These are phyloP conservation scores for Timandra comae DNA, from an alignment of 2,888 invertebrate species.

Conservation along the genomic window DNA sequence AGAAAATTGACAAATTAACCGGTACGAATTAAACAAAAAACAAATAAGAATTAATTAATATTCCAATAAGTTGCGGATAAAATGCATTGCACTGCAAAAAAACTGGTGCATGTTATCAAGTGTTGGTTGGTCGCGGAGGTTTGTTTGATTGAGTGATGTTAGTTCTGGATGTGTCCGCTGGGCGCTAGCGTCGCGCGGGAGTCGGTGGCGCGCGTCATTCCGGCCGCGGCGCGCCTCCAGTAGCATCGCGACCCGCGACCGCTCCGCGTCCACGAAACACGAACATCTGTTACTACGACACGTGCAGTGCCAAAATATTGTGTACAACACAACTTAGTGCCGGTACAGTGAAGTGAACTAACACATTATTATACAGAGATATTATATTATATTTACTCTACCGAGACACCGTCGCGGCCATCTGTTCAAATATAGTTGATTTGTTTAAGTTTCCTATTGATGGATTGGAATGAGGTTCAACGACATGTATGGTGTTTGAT, in stretches of 20 bases:
- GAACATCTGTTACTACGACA: constrained; percentile 20
- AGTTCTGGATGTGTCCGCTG: constrained; percentile 34
- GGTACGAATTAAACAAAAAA: no score
- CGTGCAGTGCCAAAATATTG: constrained; percentile 55
- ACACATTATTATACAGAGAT: constrained; percentile 26
- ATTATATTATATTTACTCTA: constrained; percentile 31
- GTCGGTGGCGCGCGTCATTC: constrained; percentile 60
- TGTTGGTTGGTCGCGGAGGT: constrained; percentile 22
- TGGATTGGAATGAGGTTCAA: constrained; percentile 61
- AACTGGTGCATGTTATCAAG: constrained; percentile 42
- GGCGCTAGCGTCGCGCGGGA: constrained; percentile 46
- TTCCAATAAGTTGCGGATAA: constrained; percentile 6
- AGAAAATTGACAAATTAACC: no score
- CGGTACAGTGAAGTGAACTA: constrained; percentile 53
- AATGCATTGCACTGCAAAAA: constrained; percentile 38
- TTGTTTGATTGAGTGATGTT: constrained; percentile 51
- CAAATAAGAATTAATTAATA: not conserved
- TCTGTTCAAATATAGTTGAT: constrained; percentile 60
- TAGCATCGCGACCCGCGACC: constrained; percentile 47
- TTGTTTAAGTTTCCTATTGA: constrained; percentile 62
- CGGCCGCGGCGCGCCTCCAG: constrained; percentile 68
- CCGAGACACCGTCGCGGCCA: constrained; percentile 40
- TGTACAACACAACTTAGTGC: constrained; percentile 46
- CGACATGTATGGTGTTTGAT: constrained; percentile 53
- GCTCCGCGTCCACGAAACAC: constrained; percentile 38